A percentile compares a stretch with the other conserved stretches of the same genome.
Conservation (phyloP, 2,888 invertebrate species). For the Anodontia alba region DNA sequence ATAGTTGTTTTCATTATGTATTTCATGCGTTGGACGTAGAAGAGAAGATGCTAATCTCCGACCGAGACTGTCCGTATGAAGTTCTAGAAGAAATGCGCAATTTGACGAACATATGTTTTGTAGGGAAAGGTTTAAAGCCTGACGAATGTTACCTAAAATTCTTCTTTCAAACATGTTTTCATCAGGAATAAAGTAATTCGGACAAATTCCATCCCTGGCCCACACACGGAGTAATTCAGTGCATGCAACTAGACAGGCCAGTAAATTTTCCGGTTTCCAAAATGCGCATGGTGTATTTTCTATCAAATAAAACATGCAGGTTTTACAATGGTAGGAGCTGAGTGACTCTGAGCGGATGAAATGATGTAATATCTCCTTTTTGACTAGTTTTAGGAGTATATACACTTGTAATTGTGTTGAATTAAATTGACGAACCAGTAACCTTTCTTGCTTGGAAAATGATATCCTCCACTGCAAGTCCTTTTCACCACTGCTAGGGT, state of each 20-base stretch:
- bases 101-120: not conserved
- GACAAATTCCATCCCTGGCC: not conserved
- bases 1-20: no score
- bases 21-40: no score
- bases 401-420: not conserved
- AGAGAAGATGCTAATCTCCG: not conserved
- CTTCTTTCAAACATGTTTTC: constrained; percentile 3
- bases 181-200: constrained; percentile 16
- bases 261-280: constrained; percentile 1
- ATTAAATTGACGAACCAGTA: not conserved
- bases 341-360: not conserved
- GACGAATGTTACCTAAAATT: not conserved
- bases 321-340: not conserved
- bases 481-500: not conserved
- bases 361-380: not conserved
- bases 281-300: not conserved
- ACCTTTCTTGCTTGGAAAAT: not conserved
- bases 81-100: not conserved
- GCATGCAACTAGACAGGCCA: not conserved
- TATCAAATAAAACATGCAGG: constrained; percentile 3
- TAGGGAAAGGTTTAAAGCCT: not conserved
- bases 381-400: not conserved
- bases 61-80: not conserved
- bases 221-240: not conserved
- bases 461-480: not conserved